A percentile compares a stretch with the other conserved stretches of the same genome.
Evolutionary conservation across 1,140 invertebrate species (phyloP).

Genomic region (Oedothorax gibbosus): DNA sequence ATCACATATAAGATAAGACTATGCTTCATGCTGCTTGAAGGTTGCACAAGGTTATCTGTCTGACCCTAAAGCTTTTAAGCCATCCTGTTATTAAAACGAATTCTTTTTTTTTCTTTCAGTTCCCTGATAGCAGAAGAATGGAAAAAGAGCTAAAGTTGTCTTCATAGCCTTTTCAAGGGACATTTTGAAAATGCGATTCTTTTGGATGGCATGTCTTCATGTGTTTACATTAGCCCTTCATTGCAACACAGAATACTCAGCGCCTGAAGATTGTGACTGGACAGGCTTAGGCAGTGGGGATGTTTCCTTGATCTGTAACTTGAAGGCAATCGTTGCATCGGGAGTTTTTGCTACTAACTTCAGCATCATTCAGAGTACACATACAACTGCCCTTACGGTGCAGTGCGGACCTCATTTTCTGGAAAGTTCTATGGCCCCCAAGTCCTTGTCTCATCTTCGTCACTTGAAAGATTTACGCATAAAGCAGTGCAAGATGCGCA

Average conservation of each 20-base stretch:
- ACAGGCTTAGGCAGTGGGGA: conserved; percentile 7
- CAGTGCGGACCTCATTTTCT: conserved; percentile 62
- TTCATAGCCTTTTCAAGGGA: too few relatives aligned
- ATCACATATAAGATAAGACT: too few relatives aligned
- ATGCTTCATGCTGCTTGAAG: too few relatives aligned
- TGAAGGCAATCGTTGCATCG: conserved; percentile 57
- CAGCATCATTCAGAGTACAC: conserved; percentile 62
- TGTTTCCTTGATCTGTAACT: conserved; percentile 57
- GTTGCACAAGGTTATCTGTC: too few relatives aligned
- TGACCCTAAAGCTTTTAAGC: too few relatives aligned
- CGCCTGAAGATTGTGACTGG: conserved; percentile 57
- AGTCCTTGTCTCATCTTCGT: conserved; percentile 81
- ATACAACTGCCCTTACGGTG: conserved; percentile 57
- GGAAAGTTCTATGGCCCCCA: conserved; percentile 64
- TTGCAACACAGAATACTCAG: conserved; percentile 16
- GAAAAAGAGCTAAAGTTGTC: too few relatives aligned
- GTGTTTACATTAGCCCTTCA: too few relatives aligned
- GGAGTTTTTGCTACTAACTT: conserved; percentile 61
- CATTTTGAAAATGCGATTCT: too few relatives aligned
- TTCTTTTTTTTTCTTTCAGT: too few relatives aligned
- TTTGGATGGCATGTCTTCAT: too few relatives aligned
- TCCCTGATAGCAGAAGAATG: too few relatives aligned
- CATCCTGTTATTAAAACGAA: too few relatives aligned
- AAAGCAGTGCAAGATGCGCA: conserved; percentile 82
- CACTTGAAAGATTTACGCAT: conserved; percentile 78